Evolutionary conservation across 2,888 invertebrate genomes (phyloP), one percentile per base, ranked within the genome.

Genomic region (Hemistola chrysoprasaria): DNA sequence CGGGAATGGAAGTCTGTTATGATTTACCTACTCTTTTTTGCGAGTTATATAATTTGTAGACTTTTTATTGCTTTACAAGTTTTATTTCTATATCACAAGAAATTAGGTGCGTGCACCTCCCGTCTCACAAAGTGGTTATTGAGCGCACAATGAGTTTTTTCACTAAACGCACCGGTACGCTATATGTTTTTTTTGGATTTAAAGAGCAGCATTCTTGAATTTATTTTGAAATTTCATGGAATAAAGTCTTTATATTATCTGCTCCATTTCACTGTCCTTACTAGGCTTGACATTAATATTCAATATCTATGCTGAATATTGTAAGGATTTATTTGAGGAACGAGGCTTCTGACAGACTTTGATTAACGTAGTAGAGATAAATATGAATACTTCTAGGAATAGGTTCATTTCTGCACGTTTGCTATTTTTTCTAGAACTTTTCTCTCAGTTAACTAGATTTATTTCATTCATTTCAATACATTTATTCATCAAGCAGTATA

Each of bases 211-310:
- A 41, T 44, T 48, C 36, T 38, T 40, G n/a, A n/a, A n/a, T 37
- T 40, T 23, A 28, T 41, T 47, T 24, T n/a, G n/a, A 32, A 43
- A 37, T 36, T 38, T 30, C 27, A 1, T 5, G n/a, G 7, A 24
- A 11, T 23, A 23, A 23, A 22, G 8, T 23, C 2, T 2, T 23
- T 11, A 10, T n/a, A n/a, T n/a, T n/a, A n/a, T n/a, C n/a, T n/a
- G n/a, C n/a, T n/a, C n/a, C n/a, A n/a, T n/a, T n/a, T n/a, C n/a
- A n/a, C n/a, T n/a, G n/a, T n/a, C n/a, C n/a, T n/a, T n/a, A n/a
- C n/a, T n/a, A n/a, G n/a, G n/a, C n/a, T n/a, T 32, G 31, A 33
- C 35, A 47, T 48, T 39, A 32, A 48, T 43, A 47, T 47, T 45
- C 44, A 50, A 53, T 51, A 46, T 46, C 43, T 50, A 37, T 38